Evolutionary conservation across 2,113 vertebrate genomes (phyloP).

Genomic region (Alethe diademata): DNA sequence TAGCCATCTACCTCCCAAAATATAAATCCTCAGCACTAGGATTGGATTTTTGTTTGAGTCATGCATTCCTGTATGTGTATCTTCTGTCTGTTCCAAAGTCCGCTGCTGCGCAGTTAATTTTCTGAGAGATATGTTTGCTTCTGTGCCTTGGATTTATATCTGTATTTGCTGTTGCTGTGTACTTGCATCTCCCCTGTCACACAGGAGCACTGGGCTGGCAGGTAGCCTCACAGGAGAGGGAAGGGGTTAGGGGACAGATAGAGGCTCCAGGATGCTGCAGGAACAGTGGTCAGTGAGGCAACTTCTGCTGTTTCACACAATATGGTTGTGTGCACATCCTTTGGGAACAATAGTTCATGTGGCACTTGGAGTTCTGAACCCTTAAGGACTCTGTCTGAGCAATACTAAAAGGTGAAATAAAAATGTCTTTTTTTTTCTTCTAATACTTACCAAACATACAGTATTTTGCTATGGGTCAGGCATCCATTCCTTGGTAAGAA

Average conservation of each 20-base stretch:
- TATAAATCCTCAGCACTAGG: not conserved
- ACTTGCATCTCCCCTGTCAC: not conserved
- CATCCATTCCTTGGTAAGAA: not conserved
- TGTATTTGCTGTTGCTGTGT: not conserved
- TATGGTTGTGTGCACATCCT: fast-evolving
- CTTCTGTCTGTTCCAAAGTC: slow-evolving; percentile 38
- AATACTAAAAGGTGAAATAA: not conserved
- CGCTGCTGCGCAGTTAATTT: not conserved
- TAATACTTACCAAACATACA: not conserved
- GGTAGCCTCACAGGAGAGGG: not conserved
- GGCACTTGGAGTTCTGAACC: not conserved
- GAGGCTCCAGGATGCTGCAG: not conserved
- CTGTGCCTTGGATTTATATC: not conserved
- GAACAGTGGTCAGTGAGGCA: not conserved
- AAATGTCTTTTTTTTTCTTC: not conserved
- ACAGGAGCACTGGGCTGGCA: not conserved
- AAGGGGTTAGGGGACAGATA: not conserved
- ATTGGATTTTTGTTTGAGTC: not conserved
- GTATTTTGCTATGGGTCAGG: not conserved
- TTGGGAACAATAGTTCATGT: not conserved
- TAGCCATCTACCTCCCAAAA: not conserved
- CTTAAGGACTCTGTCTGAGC: not conserved
- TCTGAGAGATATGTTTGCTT: not conserved
- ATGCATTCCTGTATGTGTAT: not conserved
- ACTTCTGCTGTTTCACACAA: not conserved